A percentile compares a stretch with the other conserved stretches of the same genome.
Conservation (phyloP, 2,888 invertebrate genomes). For the Nomada fabriciana region DNA sequence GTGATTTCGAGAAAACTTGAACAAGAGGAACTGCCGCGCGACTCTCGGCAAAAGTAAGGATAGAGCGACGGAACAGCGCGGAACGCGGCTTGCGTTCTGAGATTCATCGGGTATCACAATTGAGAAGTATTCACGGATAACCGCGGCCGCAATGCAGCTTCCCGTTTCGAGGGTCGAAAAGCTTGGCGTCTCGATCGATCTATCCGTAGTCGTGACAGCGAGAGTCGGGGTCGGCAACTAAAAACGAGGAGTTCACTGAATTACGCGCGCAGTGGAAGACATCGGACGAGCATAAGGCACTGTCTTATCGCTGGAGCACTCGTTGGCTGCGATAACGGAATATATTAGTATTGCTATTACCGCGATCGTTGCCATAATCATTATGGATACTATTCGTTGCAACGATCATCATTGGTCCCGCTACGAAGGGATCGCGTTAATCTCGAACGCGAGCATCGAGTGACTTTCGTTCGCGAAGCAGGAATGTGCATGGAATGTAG, state of each 20-base stretch:
- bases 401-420: constrained; percentile 30
- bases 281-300: constrained; percentile 51
- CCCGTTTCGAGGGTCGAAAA: not conserved
- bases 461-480: not conserved
- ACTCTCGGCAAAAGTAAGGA: not conserved
- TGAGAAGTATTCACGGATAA: not conserved
- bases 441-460: constrained; percentile 18
- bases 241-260: constrained; percentile 29
- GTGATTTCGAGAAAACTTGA: not conserved
- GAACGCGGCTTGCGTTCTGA: not conserved
- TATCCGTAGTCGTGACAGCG: not conserved
- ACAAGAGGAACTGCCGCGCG: not conserved
- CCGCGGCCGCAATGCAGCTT: not conserved
- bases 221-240: constrained; percentile 13
- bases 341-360: constrained; percentile 33
- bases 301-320: constrained; percentile 38
- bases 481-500: constrained; percentile 48
- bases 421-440: not conserved
- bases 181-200: constrained; percentile 12
- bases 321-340: constrained; percentile 37
- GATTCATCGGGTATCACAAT: constrained; percentile 22
- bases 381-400: constrained; percentile 8
- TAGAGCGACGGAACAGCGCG: not conserved
- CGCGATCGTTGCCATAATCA: constrained; percentile 1
- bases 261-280: constrained; percentile 50